These are phyloP conservation scores for Noctua janthe DNA, from an alignment of 2,888 invertebrate genomes.

Conservation along the genomic window DNA sequence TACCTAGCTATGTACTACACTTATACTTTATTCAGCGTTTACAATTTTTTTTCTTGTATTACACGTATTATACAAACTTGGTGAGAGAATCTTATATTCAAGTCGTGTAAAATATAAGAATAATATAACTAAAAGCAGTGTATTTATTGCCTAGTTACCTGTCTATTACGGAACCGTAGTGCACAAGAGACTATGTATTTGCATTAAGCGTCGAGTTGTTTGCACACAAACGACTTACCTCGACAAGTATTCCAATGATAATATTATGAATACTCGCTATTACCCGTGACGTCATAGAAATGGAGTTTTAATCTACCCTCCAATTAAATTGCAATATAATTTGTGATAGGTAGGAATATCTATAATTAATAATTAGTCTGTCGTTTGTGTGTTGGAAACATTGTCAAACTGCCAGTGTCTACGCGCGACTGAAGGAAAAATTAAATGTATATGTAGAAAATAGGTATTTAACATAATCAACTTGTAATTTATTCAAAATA, in stretches of 20 bases:
- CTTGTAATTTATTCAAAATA: conserved; percentile 31
- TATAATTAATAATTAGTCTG: not conserved
- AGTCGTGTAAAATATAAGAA: conserved; percentile 4
- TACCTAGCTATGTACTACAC: not conserved
- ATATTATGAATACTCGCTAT: not conserved
- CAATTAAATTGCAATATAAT: not conserved
- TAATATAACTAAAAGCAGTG: not conserved
- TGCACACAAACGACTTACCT: conserved; percentile 30
- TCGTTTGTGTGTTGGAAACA: conserved; percentile 39
- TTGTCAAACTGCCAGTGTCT: conserved; percentile 31
- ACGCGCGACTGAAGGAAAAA: conserved; percentile 39
- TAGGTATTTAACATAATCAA: conserved; percentile 27
- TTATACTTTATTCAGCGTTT: conserved; percentile 1
- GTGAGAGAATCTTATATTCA: conserved; percentile 12
- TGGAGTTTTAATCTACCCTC: not conserved
- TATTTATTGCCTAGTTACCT: conserved; percentile 5
- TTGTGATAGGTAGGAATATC: not conserved
- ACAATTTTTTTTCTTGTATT: not conserved
- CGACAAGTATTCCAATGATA: not conserved
- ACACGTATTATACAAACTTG: conserved; percentile 4
- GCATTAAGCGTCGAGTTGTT: conserved; percentile 31
- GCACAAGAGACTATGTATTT: conserved; percentile 35
- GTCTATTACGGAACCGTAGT: conserved; percentile 26
- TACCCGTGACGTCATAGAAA: not conserved
- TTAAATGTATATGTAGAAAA: conserved; percentile 16